Conservation (phyloP, 2,797 vertebrate species). For the Paedocypris micromegethes region DNA sequence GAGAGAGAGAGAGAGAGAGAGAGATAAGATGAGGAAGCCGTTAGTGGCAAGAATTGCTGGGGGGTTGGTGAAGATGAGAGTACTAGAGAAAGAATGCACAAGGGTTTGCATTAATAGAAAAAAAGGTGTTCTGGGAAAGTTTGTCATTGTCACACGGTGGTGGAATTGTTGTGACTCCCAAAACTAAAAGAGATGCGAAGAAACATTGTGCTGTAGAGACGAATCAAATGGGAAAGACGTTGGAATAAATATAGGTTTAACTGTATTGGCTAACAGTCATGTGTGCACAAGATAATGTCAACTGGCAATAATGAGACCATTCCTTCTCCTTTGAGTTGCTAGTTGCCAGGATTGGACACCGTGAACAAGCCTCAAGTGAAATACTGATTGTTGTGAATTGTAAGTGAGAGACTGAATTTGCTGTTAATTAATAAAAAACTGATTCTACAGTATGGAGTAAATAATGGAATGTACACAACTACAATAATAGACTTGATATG, state of each 20-base stretch:
- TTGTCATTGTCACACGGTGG: constrained; percentile 45
- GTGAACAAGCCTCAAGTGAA: no score
- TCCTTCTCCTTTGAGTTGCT: no score
- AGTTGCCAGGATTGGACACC: no score
- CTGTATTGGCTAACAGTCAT: neutral
- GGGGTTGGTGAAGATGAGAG: constrained; percentile 35
- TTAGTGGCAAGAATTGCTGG: constrained; percentile 58
- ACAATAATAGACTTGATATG: no score
- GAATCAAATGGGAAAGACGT: constrained; percentile 8
- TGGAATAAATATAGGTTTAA: constrained; percentile 8
- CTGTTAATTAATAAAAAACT: no score
- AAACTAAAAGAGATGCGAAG: constrained; percentile 30
- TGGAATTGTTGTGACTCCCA: constrained; percentile 39
- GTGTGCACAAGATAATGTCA: no score
- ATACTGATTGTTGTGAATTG: no score
- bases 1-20: constrained; percentile 30
- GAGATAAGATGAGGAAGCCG: constrained; percentile 43
- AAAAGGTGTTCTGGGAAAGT: constrained; percentile 37
- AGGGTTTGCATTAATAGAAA: constrained; percentile 22
- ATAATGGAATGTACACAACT: no score
- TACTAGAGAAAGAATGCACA: constrained; percentile 6
- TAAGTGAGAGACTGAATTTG: no score
- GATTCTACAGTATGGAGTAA: no score
- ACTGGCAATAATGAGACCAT: no score
- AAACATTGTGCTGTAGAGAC: constrained; percentile 21